Base-by-base conservation (phyloP, 2,797 vertebrate species). In the Varecia variegata region DNA sequence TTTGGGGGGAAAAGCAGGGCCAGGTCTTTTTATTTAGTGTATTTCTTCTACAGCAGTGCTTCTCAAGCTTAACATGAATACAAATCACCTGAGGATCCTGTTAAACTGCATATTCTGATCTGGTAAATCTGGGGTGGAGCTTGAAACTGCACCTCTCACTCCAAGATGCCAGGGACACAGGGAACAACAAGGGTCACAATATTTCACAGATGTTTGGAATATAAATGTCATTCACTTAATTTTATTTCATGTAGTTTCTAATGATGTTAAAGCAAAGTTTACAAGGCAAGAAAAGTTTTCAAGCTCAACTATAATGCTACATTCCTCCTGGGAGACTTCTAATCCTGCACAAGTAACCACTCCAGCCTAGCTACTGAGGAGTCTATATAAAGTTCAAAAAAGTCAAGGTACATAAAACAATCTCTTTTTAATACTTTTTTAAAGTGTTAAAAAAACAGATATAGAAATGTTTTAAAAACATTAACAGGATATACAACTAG, bases 181-280 rank as follows among this genome's bases (percentile, higher is more conserved):
- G 30, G 20, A 95, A 35, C 38, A 88, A 91, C 12, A 83, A 90
- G 70, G 58, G 47, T 52, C 54, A 88, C 7, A 27, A 18, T 50
- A 79, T 47, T 91, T 92, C 77, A 88, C 32, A 87, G 40, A 14
- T 93, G 54, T 54, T 91, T 30, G 60, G n/a, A 67, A 82, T n/a
- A 7, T 70, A 92, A 77, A 85, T 50, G 62, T 0, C 8, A 52
- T 54, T 27, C 35, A 76, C 47, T 93, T 84, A 60, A 79, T 54
- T 54, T 94, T 79, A 90, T 84, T 90, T 88, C 91, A 93, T 54
- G 17, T 70, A 65, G 71, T 92, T 96, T 88, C 67, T 80, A 88
- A 27, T n/a, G 14, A 88, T 65, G 21, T 45, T 81, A 88, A 84
- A 60, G 68, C 35, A 54, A 65, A 45, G 68, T 87, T 86, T 82